Base-by-base conservation (phyloP, 2,113 vertebrate species). In the Sardina pilchardus region DNA sequence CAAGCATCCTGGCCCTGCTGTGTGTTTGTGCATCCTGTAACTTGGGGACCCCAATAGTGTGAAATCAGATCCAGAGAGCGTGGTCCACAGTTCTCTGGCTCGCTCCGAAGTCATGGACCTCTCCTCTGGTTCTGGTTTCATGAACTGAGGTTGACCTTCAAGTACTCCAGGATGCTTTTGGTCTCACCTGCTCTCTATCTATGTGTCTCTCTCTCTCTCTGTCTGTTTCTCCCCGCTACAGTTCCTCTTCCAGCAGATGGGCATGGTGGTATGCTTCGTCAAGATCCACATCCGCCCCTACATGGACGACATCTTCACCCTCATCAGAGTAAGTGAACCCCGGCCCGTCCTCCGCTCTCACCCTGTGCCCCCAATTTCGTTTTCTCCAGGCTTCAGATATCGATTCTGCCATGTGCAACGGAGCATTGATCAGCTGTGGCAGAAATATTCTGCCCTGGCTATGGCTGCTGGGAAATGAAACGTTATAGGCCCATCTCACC, bases 241-340 rank as follows among this genome's bases (percentile, higher is more conserved):
- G 98, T 99, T 99, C 93, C 95, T 98, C 45, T 99, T 97, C 93
- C 98, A 98, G 94, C 98, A 99, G 93, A 95, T 99, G 85, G 98
- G 98, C 30, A 99, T 99, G 98, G 92, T 99, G 86, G 98, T 99
- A 87, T 99, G 97, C 87, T 99, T 99, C 87, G 98, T 99, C 85
- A 98, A 98, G 90, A 98, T 98, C 92, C 98, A 99, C 87, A 99
- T 99, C 92, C 96, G 98, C n/a, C 98, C 98, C 1, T 99, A 99
- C 84, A 99, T 99, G 98, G 98, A 99, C 81, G 98, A 99, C 91
- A 99, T 99, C 83, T 99, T 99, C 92, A 97, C 97, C 82, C 96
- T 99, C 86, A 99, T 99, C 94, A 96, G 97, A 93, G 98, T 99
- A 89, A 97, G 98, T 97, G 86, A 85, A 56, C 50, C 82, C 81